A percentile compares a stretch with the other conserved stretches of the same genome.
phyloP scores from a whole-genome alignment of 2,888 invertebrate genomes.

The Phortica okadai region DNA sequence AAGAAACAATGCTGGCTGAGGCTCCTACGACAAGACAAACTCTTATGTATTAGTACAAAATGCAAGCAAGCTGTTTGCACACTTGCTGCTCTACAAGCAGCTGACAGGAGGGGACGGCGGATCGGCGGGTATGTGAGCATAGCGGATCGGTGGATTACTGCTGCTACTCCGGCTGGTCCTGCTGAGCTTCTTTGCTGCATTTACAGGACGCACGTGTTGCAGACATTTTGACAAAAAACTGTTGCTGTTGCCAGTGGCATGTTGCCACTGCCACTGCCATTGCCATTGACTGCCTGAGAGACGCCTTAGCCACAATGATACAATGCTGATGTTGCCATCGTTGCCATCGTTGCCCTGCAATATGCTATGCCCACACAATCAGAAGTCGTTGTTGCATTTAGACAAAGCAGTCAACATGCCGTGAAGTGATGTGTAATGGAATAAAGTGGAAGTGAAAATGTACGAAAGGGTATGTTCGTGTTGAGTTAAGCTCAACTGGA shows the following conservation, averaged over 20 bases:
- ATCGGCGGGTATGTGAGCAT: neutral
- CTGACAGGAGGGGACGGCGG: neutral
- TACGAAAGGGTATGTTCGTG: neutral
- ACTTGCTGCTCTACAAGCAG: neutral
- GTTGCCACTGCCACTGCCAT: conserved; percentile 3
- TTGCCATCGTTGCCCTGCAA: neutral
- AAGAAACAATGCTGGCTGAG: conserved; percentile 43
- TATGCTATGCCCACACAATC: neutral
- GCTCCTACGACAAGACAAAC: neutral
- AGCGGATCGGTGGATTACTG: neutral
- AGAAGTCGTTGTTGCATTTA: neutral
- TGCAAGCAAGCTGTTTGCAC: conserved; percentile 3
- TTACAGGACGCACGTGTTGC: conserved; percentile 63
- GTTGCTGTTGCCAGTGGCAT: conserved; percentile 43
- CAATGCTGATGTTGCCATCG: neutral
- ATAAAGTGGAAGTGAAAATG: neutral
- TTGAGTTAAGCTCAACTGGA: neutral
- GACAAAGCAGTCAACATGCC: neutral
- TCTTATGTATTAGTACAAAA: conserved; percentile 2
- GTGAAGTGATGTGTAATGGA: neutral
- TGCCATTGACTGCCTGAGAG: neutral
- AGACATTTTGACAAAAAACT: conserved; percentile 71
- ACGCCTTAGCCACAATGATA: conserved; percentile 1
- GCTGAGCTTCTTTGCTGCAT: neutral
- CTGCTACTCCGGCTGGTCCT: neutral